Evolutionary conservation across 2,113 vertebrate genomes (phyloP), one percentile per base, ranked within the genome.

Genomic region (Hippoglossus stenolepis): DNA sequence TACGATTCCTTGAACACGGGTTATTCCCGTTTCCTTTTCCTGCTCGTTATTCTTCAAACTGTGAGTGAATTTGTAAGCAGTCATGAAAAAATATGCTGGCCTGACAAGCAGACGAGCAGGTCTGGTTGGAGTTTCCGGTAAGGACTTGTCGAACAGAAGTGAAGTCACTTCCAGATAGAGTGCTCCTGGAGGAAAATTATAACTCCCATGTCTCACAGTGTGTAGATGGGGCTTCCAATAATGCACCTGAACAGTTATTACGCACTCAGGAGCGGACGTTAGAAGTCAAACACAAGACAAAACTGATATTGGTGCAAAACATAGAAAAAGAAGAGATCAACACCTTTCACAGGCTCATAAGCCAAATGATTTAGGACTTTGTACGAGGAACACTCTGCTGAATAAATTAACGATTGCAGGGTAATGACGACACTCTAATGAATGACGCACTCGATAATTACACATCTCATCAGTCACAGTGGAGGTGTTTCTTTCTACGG

Each of bases 61-160:
- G 4, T 17, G 40, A 45, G 20, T 26, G 4, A 0, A 38, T 38
- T 75, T 84, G 4, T 77, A 40, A 18, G 40, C 54, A 58, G 43
- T 63, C 8, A 47, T 35, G 10, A 65, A 60, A 54, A 65, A 3
- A 8, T 5, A 31, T 21, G 3, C 10, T 66, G n/a, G 40, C 63
- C 4, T 15, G 20, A n/a, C 26, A 71, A 56, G 81, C 17, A 35
- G 79, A 20, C 8, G 20, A 86, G 79, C 85, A 77, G 80, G 85
- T 85, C 31, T 17, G 38, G 62, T 75, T 14, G 58, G 80, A 76
- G 59, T 73, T 91, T 90, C 77, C 35, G 24, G 75, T 65, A 51
- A 84, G 43, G 20, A 68, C 74, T 56, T 5, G 79, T 62, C 38
- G 35, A 69, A 86, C 86, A 56, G 58, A 56, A 61, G 23, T 51